These are phyloP conservation scores for Muricea muricata DNA, from an alignment of 92 coral and sea anemone genomes.

Conservation along the genomic window DNA sequence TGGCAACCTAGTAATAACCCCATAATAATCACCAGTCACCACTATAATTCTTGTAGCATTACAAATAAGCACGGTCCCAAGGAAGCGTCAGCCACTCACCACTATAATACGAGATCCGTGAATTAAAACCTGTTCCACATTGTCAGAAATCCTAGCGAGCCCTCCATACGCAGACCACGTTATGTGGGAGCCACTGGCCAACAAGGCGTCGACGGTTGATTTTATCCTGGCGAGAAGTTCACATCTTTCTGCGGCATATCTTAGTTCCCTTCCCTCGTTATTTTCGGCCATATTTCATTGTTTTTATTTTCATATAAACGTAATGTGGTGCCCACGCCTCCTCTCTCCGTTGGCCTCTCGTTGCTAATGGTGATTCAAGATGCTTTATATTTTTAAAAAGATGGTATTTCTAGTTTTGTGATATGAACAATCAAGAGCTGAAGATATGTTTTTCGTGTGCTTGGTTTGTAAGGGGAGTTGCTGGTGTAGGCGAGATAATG, in stretches of 20 bases:
- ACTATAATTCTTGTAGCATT: too few relatives aligned
- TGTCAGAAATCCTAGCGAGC: slow-evolving; percentile 66
- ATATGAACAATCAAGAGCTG: too few relatives aligned
- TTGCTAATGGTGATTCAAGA: not conserved
- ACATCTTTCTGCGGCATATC: slow-evolving; percentile 77
- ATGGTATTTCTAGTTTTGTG: too few relatives aligned
- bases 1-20: too few relatives aligned
- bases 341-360: slow-evolving; percentile 27
- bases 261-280: slow-evolving; percentile 52
- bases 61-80: too few relatives aligned
- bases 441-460: too few relatives aligned
- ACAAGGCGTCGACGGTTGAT: slow-evolving; percentile 76
- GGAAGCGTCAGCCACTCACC: slow-evolving; percentile 54
- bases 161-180: slow-evolving; percentile 77
- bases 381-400: too few relatives aligned
- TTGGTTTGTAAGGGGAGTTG: too few relatives aligned
- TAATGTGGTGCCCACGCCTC: slow-evolving; percentile 20
- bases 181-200: slow-evolving; percentile 62
- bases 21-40: too few relatives aligned
- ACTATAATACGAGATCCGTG: slow-evolving; percentile 75
- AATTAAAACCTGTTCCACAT: slow-evolving; percentile 75
- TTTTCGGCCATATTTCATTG: slow-evolving; percentile 89
- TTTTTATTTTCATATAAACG: slow-evolving; percentile 40
- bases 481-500: too few relatives aligned
- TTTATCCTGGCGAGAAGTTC: slow-evolving; percentile 71